A percentile compares a stretch with the other conserved stretches of the same genome.
phyloP scores from a whole-genome alignment of 2,113 vertebrate species.

The Cygnus buccinator region DNA sequence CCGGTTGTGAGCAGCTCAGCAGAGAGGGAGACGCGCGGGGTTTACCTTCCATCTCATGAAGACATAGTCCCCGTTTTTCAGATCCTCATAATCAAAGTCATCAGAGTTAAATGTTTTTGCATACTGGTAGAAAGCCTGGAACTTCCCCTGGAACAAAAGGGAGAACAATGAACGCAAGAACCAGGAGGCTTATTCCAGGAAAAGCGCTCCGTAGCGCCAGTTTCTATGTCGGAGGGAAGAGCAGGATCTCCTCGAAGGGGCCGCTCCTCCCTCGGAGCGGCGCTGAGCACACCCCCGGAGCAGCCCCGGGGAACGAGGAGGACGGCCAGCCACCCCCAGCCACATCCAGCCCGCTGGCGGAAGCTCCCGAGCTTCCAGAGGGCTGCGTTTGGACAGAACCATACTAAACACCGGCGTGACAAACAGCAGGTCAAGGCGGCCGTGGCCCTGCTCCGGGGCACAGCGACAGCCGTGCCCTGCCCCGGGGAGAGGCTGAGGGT shows the following conservation, averaged over 20 bases:
- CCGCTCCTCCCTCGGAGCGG: background rate
- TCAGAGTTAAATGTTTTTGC: constrained; percentile 98
- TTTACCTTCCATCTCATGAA: constrained; percentile 99
- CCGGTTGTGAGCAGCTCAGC: background rate
- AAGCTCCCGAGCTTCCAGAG: background rate
- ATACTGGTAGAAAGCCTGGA: constrained; percentile 96
- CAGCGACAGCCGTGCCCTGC: background rate
- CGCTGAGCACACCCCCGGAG: background rate
- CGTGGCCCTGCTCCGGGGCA: background rate
- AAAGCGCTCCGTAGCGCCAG: background rate
- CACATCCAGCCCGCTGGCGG: background rate
- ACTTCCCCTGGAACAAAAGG: constrained; percentile 87
- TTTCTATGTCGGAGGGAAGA: background rate
- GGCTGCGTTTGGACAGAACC: background rate
- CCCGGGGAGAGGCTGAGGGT: background rate
- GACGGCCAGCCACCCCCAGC: background rate
- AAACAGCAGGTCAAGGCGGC: background rate
- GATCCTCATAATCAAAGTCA: constrained; percentile 94
- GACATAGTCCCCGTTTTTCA: constrained; percentile 94
- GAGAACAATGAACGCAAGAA: background rate
- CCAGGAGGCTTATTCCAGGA: background rate
- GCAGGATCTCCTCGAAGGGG: background rate
- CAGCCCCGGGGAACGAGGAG: background rate
- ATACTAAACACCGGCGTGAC: background rate
- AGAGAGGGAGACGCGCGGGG: background rate